Base-by-base conservation (phyloP, 2,797 vertebrate genomes). In the Pseudochaenichthys georgianus region DNA sequence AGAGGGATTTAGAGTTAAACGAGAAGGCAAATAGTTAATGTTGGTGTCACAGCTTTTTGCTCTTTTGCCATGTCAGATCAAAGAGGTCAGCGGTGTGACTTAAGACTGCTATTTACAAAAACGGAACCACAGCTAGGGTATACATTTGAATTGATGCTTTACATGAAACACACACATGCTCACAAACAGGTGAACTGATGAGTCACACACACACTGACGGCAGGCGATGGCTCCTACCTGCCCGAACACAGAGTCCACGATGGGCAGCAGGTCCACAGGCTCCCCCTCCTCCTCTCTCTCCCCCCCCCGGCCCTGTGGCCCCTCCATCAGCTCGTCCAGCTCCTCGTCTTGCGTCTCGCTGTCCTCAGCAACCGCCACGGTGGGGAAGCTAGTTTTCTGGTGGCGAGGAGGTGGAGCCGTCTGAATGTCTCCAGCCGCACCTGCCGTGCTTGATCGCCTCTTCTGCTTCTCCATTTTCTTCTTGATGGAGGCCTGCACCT, bases 401-500 rank as follows among this genome's bases (percentile, higher is more conserved):
- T 43, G 76, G 12, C 64, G 57, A 2, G 69, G 69, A 13, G 72
- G 34, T 2, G 48, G 16, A 9, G 17, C 66, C 0, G 10, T 59
- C 1, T 88, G 86, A 8, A 19, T 9, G 15, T 93, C 93, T 52
- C 59, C 77, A 0, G 9, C 51, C 1, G 75, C 72, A 9, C 38
- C 57, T 13, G 74, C 73, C 3, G 23, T 70, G 0, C 16, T 66
- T 64, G n/a, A 50, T 59, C 52, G 70, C 61, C 42, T 89, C 75
- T 71, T 94, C 88, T 94, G 93, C 87, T 91, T 95, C 86, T 94
- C 91, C 69, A 95, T 73, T 46, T 94, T 95, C 90, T 81, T 95
- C 75, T 93, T 95, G 88, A 96, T 95, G 57, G 94, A 71, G 5
- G 94, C 94, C 70, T 95, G 94, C 13, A 96, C 93, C 95, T 96